A percentile compares a stretch with the other conserved stretches of the same genome.
These are phyloP conservation scores for Archips crataeganus DNA, from an alignment of 2,888 invertebrate species.

Conservation along the genomic window DNA sequence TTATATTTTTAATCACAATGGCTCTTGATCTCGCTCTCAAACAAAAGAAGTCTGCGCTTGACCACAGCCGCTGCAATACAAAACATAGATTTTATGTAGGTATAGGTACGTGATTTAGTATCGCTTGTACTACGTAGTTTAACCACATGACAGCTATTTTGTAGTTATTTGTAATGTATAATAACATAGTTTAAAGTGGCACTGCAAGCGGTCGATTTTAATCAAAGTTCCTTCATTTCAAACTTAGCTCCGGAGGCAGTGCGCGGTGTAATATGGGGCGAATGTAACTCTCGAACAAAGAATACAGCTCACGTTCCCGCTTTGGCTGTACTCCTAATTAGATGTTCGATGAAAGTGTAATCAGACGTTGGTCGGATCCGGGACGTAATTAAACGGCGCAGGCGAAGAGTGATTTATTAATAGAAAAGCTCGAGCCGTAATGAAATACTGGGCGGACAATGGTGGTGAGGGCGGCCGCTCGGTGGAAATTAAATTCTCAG, in stretches of 20 bases:
- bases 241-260: constrained; percentile 69
- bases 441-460: constrained; percentile 86
- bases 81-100: not conserved
- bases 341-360: constrained; percentile 86
- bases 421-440: constrained; percentile 85
- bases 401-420: constrained; percentile 86
- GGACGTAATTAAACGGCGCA: constrained; percentile 84
- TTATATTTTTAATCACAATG: not conserved
- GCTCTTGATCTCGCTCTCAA: not conserved
- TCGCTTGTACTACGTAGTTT: not conserved
- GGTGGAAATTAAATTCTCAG: constrained; percentile 84
- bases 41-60: not conserved
- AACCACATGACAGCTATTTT: constrained; percentile 9
- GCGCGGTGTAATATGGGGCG: constrained; percentile 72
- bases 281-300: constrained; percentile 76
- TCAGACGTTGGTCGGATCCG: constrained; percentile 83
- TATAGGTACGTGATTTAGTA: not conserved
- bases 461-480: constrained; percentile 77
- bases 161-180: constrained; percentile 37
- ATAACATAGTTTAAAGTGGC: constrained; percentile 47
- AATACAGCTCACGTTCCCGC: constrained; percentile 67
- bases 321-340: constrained; percentile 83
- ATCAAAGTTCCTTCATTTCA: constrained; percentile 79
- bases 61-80: not conserved
- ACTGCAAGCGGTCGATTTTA: constrained; percentile 74